Evolutionary conservation across 1,140 invertebrate species (phyloP), one percentile per base, ranked within the genome.

Genomic region (Orussus abietinus): DNA sequence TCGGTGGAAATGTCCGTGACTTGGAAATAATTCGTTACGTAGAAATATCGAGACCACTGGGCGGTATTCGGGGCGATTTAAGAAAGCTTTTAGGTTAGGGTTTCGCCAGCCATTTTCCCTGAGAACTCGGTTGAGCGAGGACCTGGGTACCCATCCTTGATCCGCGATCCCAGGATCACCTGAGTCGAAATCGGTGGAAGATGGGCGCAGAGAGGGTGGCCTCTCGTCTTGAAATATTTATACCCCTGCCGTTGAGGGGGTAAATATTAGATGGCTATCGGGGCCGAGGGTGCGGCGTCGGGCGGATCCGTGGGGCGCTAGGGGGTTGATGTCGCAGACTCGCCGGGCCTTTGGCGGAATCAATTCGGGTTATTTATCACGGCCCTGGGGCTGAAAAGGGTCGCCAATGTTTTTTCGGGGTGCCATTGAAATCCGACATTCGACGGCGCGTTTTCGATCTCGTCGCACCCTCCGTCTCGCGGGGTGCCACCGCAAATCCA

Each of bases 231-330:
- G 52, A 59, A 57, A 57, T 53, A 59, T 57, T 57, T 57, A 55
- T 53, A 48, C 49, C 35, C 45, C 47, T 28, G 29, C 46, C 45
- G 32, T 38, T 47, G 47, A 55, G 50, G 57, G 46, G 49, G 55
- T 57, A 55, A 59, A 57, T 57, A 57, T 59, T 53, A 47, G 36
- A 55, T 50, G 57, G 38, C 29, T 36, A 33, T 53, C 36, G 45
- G 20, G 33, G 30, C 35, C 37, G 15, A 20, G n/a, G 34, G 28
- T 30, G 21, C 31, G 38, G 40, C 54, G 45, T 40, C 46, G 45
- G 36, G 25, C 38, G 32, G 22, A 25, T 39, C 34, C 29, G 48
- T 38, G 49, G 28, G 26, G 38, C 33, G 38, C 31, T 20, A 26
- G 25, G 25, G 25, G 1, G 11, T 26, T 11, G 9, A 26, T 26